phyloP scores from a whole-genome alignment of 2,797 vertebrate species.

The Enoplosus armatus region DNA sequence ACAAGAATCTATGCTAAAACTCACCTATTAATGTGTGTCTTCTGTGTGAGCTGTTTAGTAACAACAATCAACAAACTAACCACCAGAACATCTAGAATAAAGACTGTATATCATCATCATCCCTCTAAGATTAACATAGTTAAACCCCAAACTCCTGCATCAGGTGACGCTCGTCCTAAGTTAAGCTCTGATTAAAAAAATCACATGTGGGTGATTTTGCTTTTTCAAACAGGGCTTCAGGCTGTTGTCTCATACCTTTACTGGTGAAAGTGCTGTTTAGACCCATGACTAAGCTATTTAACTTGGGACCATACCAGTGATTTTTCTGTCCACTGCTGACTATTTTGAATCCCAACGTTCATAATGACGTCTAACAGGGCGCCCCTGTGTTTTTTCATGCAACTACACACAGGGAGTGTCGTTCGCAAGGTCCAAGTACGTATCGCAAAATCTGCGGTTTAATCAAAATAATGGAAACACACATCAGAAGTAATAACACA shows the following conservation, averaged over 20 bases:
- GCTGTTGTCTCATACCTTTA: slow-evolving; percentile 63
- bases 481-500: neutral
- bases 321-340: slow-evolving; percentile 14
- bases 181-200: slow-evolving; percentile 30
- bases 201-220: slow-evolving; percentile 35
- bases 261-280: slow-evolving; percentile 68
- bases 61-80: slow-evolving; percentile 26
- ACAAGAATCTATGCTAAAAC: slow-evolving; percentile 68
- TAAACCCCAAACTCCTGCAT: slow-evolving; percentile 42
- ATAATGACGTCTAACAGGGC: neutral
- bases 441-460: neutral
- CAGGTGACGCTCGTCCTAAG: slow-evolving; percentile 6
- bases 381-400: neutral
- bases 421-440: neutral
- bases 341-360: neutral
- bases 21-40: slow-evolving; percentile 35
- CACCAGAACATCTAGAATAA: slow-evolving; percentile 23
- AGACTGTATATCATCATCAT: slow-evolving; percentile 19
- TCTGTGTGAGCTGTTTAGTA: slow-evolving; percentile 36
- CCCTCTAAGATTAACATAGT: slow-evolving; percentile 35
- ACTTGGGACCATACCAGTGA: slow-evolving; percentile 48
- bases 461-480: neutral
- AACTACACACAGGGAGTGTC: neutral
- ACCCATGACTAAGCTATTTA: slow-evolving; percentile 57
- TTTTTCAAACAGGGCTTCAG: slow-evolving; percentile 66